These are phyloP conservation scores for Chouioia cunea DNA, from an alignment of 2,888 invertebrate genomes.

Conservation along the genomic window DNA sequence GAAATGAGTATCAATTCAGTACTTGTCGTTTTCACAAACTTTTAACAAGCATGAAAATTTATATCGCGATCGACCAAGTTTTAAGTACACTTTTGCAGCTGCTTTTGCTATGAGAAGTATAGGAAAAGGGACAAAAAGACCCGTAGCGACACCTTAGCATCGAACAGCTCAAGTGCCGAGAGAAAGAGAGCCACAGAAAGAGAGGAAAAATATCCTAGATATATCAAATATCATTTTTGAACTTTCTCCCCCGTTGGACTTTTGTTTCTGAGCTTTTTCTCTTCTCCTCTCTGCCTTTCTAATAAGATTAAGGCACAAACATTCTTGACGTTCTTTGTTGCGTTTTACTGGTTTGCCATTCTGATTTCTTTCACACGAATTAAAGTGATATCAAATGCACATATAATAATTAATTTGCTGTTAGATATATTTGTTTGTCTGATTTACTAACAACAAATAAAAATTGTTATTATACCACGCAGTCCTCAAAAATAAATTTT, in stretches of 20 bases:
- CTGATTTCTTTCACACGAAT: too few species aligned
- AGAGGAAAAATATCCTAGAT: constrained; percentile 43
- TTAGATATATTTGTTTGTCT: too few species aligned
- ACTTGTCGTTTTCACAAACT: constrained; percentile 32
- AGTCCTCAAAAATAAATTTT: too few species aligned
- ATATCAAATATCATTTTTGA: constrained; percentile 45
- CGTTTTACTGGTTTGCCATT: not conserved
- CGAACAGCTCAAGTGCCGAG: not conserved
- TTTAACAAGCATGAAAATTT: constrained; percentile 48
- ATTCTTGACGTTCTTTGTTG: not conserved
- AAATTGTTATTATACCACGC: too few species aligned
- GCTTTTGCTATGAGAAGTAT: constrained; percentile 37
- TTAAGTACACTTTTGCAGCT: constrained; percentile 45
- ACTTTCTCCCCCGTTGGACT: constrained; percentile 13
- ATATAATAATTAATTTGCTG: too few species aligned
- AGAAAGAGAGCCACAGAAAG: too few species aligned
- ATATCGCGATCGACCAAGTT: constrained; percentile 44
- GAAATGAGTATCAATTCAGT: constrained; percentile 29
- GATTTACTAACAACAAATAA: too few species aligned
- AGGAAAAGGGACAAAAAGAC: constrained; percentile 12
- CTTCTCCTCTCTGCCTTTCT: not conserved
- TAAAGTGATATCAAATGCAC: too few species aligned
- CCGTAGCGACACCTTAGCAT: constrained; percentile 50
- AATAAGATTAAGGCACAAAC: constrained; percentile 9
- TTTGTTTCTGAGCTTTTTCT: constrained; percentile 25